Conservation (phyloP, 2,797 vertebrate genomes). For the Enteromius radiatus region DNA sequence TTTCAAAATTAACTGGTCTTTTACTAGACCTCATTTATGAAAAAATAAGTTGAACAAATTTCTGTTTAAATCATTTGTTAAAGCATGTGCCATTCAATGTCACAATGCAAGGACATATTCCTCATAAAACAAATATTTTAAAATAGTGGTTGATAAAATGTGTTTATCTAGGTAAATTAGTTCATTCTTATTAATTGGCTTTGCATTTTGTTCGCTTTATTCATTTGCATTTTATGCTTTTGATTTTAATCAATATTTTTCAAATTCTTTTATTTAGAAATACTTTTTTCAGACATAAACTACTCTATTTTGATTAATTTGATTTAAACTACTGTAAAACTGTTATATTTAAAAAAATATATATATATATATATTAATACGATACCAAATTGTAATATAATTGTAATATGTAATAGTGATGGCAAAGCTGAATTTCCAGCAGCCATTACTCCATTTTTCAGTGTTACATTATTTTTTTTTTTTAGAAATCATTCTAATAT, state of each 20-base stretch:
- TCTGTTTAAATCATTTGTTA: neutral
- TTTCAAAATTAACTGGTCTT: constrained; percentile 1
- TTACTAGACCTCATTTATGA: constrained; percentile 7
- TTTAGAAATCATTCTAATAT: neutral
- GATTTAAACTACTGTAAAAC: neutral
- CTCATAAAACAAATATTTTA: neutral
- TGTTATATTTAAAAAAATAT: too few relatives aligned
- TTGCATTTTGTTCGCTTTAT: neutral
- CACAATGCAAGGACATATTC: neutral
- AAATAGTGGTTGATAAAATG: neutral
- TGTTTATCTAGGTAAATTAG: neutral
- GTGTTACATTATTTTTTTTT: neutral
- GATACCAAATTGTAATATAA: neutral
- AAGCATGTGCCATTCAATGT: neutral
- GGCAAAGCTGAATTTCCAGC: too few relatives aligned
- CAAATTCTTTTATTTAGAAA: neutral
- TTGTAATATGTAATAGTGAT: neutral
- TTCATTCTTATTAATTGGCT: neutral
- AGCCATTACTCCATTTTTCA: neutral
- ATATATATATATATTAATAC: neutral
- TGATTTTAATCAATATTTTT: neutral
- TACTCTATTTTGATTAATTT: neutral
- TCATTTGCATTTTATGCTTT: neutral
- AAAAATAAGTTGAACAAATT: neutral
- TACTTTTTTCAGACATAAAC: neutral